Percentiles rank a stretch among this genome's conserved stretches.
Evolutionary conservation across 2,888 invertebrate species (phyloP).

Genomic region (Thera britannica): DNA sequence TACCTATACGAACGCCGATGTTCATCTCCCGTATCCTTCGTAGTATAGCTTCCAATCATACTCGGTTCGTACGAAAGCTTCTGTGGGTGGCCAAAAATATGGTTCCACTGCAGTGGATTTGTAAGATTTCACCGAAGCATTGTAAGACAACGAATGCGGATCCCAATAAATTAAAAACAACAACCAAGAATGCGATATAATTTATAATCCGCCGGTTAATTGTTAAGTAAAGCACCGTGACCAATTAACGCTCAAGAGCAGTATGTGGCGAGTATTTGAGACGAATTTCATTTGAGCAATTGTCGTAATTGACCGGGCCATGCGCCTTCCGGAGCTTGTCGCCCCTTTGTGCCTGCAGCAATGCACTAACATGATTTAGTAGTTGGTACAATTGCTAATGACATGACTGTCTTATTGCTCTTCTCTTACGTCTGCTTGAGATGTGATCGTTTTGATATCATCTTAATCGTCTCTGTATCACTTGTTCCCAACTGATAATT

Average conservation of each 20-base stretch:
- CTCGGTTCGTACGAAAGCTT: not conserved
- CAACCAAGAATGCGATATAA: slow-evolving; percentile 50
- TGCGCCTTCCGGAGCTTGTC: slow-evolving; percentile 73
- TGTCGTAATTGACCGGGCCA: slow-evolving; percentile 78
- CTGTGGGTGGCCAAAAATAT: not conserved
- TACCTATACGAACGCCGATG: not conserved
- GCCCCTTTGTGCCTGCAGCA: slow-evolving; percentile 57
- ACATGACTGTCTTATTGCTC: not conserved
- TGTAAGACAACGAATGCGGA: slow-evolving; percentile 21
- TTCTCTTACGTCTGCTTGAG: slow-evolving; percentile 3
- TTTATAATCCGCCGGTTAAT: slow-evolving; percentile 61
- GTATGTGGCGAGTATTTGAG: slow-evolving; percentile 66
- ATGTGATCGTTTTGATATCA: not conserved
- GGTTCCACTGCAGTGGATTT: not conserved
- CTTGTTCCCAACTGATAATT: slow-evolving; percentile 9
- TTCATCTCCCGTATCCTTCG: too few relatives aligned
- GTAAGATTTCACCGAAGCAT: slow-evolving; percentile 18
- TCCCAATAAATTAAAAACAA: slow-evolving; percentile 41
- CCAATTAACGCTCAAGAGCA: slow-evolving; percentile 74
- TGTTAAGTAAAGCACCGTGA: slow-evolving; percentile 81
- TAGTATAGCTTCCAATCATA: too few relatives aligned
- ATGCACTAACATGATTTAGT: slow-evolving; percentile 46
- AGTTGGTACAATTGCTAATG: slow-evolving; percentile 30
- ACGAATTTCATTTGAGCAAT: slow-evolving; percentile 83
- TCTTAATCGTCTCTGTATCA: not conserved